These are phyloP conservation scores for Cercopithecus hamlyni DNA, from an alignment of 2,797 vertebrate species.

Conservation along the genomic window DNA sequence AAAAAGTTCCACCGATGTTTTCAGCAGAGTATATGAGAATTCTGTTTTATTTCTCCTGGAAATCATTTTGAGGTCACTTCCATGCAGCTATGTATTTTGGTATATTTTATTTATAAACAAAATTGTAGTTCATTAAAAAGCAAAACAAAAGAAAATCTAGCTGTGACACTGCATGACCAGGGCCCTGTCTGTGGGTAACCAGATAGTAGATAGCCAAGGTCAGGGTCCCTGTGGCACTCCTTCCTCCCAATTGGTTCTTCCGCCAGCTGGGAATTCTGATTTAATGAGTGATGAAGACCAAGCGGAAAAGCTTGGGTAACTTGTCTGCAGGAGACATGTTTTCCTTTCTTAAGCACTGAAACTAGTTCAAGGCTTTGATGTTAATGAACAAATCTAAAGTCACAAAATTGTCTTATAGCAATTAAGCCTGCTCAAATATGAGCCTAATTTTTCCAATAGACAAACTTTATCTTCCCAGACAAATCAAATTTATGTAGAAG, in stretches of 20 bases:
- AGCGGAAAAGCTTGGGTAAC: background rate
- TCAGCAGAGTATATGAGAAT: background rate
- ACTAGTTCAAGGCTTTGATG: slow-evolving; percentile 27
- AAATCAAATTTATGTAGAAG: background rate
- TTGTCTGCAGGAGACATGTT: background rate
- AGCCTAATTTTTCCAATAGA: background rate
- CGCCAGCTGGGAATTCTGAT: background rate
- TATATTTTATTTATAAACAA: background rate
- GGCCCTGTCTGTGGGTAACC: background rate
- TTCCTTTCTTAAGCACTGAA: background rate
- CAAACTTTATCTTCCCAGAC: background rate
- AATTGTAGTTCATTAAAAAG: background rate
- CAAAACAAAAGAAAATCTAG: background rate
- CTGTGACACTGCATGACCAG: background rate
- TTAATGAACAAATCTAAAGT: background rate
- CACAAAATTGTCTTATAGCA: background rate
- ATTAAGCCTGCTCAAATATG: background rate
- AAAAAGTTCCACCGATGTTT: background rate
- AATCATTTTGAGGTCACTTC: background rate
- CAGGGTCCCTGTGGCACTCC: background rate
- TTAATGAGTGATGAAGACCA: background rate
- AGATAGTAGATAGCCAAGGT: background rate
- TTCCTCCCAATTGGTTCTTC: background rate
- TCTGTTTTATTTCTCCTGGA: background rate
- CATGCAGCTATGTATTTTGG: background rate